Evolutionary conservation across 2,113 vertebrate genomes (phyloP), one percentile per base, ranked within the genome.

Genomic region (Coptodon bakossiorum): DNA sequence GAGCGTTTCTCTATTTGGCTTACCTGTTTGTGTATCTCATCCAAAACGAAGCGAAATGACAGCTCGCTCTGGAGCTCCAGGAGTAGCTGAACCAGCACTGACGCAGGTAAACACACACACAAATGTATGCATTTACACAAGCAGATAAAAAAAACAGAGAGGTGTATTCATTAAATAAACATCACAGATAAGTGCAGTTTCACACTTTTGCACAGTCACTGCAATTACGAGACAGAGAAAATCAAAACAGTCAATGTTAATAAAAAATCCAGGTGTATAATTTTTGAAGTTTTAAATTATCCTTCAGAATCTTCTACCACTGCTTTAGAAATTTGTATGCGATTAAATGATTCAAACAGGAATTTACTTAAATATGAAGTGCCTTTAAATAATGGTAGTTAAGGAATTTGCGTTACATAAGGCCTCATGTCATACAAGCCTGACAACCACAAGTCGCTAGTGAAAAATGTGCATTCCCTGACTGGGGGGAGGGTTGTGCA

Each of bases 41-140:
- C 95, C 96, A 99, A 95, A 90, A 99, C 91, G 86, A 95, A 97
- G 68, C 59, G 90, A 29, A 97, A 43, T 22, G 95, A 95, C 88
- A 93, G 92, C 24, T 98, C 97, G 80, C 94, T 96, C 90, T 97
- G 97, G 87, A 98, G 93, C 85, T 98, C 97, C 31, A 95, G 86
- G 3, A 97, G 89, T 84, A 99, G 94, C 92, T 96, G 96, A 90
- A 98, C 94, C 84, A 99, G 96, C 88, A 98, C 99, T 99, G 94
- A 54, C 6, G 6, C 10, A 90, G 50, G 86, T 16, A 86, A 87
- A 91, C 40, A 93, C 83, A 91, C 78, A 91, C 83, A 91, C 78
- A 91, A n/a, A 89, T 5, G 14, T 50, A 91, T 19, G 17, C 22
- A 71, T 34, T 43, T 22, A 86, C 57, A 80, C 40, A 86, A 12